phyloP scores from a whole-genome alignment of 1,140 invertebrate genomes.

The Chelonus insularis region DNA sequence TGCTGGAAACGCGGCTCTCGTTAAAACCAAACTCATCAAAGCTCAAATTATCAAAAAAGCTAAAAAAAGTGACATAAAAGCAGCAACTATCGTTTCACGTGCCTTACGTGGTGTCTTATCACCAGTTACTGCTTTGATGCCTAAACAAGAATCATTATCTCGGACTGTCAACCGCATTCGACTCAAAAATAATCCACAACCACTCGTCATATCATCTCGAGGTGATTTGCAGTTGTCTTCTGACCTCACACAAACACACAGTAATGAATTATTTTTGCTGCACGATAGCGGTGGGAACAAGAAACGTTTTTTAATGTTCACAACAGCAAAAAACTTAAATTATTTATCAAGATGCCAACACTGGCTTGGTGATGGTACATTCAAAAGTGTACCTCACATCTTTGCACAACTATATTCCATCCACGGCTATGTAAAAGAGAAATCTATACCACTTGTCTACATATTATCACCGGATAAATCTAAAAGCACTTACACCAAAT shows the following conservation, averaged over 20 bases:
- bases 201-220: background rate
- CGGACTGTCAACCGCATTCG: background rate
- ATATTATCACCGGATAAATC: no score
- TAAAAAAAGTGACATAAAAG: background rate
- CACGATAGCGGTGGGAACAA: background rate
- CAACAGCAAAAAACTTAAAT: background rate
- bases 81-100: background rate
- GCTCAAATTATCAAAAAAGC: background rate
- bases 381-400: background rate
- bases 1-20: background rate
- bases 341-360: background rate
- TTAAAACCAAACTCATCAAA: background rate
- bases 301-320: background rate
- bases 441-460: no score
- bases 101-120: no score
- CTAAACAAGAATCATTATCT: background rate
- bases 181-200: background rate
- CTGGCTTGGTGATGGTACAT: no score
- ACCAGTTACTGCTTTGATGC: background rate
- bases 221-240: background rate
- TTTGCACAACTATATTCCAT: no score
- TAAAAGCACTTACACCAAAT: no score
- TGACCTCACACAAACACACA: background rate
- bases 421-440: no score
- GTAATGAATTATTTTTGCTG: background rate